phyloP scores from a whole-genome alignment of 2,888 invertebrate genomes.

The Hyles lineata region DNA sequence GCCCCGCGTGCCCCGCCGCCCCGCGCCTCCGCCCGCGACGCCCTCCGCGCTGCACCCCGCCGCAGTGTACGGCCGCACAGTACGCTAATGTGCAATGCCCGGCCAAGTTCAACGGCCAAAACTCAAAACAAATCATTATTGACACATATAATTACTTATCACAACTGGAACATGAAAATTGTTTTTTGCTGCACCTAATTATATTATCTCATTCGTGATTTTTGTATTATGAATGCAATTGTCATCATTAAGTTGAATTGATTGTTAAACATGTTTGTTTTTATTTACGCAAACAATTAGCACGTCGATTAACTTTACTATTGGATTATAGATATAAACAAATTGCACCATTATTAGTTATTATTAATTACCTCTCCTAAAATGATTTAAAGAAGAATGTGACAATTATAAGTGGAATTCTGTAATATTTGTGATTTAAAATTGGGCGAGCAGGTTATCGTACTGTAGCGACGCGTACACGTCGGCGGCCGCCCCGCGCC shows the following conservation, averaged over 20 bases:
- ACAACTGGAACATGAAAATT: not conserved
- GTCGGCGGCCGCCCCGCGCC: conserved; percentile 65
- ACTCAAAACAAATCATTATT: conserved; percentile 6
- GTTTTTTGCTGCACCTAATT: not conserved
- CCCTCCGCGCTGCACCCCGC: conserved; percentile 48
- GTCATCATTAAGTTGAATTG: too few relatives aligned
- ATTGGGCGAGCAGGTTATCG: conserved; percentile 34
- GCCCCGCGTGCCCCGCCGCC: conserved; percentile 49
- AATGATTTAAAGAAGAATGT: too few relatives aligned
- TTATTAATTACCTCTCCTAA: too few relatives aligned
- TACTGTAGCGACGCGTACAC: conserved; percentile 49
- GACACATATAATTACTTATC: not conserved
- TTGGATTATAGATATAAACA: too few relatives aligned
- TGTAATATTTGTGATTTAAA: not conserved
- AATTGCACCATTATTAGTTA: too few relatives aligned
- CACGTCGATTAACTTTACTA: too few relatives aligned
- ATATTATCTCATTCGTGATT: too few relatives aligned
- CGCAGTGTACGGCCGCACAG: conserved; percentile 38
- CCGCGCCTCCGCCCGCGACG: conserved; percentile 37
- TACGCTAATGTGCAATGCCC: conserved; percentile 18
- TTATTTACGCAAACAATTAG: too few relatives aligned
- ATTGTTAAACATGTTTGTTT: too few relatives aligned
- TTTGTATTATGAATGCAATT: too few relatives aligned
- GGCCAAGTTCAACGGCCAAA: conserved; percentile 9
- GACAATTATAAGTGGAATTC: not conserved